These are phyloP conservation scores for Eulithis testata DNA, from an alignment of 2,888 invertebrate genomes.

Conservation along the genomic window DNA sequence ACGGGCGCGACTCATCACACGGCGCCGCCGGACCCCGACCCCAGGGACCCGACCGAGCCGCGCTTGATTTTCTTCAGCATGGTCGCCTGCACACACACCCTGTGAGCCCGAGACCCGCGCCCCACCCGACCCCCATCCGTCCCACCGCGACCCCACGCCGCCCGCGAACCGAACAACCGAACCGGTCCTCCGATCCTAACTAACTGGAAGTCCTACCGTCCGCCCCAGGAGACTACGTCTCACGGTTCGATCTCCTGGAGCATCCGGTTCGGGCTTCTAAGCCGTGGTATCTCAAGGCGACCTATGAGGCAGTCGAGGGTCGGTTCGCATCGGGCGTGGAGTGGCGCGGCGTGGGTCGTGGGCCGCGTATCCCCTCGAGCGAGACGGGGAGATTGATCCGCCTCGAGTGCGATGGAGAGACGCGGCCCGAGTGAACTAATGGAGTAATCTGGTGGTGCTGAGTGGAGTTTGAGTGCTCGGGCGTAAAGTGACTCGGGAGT, in stretches of 20 bases:
- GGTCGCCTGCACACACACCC: constrained; percentile 92
- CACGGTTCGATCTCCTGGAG: constrained; percentile 6
- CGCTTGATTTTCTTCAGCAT: constrained; percentile 99
- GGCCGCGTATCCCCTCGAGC: constrained; percentile 11
- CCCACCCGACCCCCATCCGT: constrained; percentile 43
- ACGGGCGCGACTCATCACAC: constrained; percentile 80
- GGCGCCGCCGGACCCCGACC: constrained; percentile 81
- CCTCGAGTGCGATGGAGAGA: constrained; percentile 8
- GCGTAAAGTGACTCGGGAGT: constrained; percentile 65
- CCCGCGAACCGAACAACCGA: constrained; percentile 42
- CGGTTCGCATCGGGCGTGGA: constrained; percentile 43
- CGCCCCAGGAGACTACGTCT: constrained; percentile 6
- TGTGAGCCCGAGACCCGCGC: constrained; percentile 46
- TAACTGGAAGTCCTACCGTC: constrained; percentile 1
- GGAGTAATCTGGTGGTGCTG: constrained; percentile 51
- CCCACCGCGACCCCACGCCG: constrained; percentile 44
- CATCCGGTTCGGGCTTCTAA: constrained; percentile 27
- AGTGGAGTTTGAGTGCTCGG: constrained; percentile 69
- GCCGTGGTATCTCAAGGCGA: constrained; percentile 35
- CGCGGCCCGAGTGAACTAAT: constrained; percentile 29
- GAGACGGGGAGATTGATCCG: constrained; percentile 3
- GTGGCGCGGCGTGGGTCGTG: constrained; percentile 34
- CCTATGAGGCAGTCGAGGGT: constrained; percentile 41
- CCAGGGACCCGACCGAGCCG: constrained; percentile 90
- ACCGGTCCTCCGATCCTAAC: background rate